phyloP scores from a whole-genome alignment of 2,888 invertebrate genomes.

The Hylaea fasciaria region DNA sequence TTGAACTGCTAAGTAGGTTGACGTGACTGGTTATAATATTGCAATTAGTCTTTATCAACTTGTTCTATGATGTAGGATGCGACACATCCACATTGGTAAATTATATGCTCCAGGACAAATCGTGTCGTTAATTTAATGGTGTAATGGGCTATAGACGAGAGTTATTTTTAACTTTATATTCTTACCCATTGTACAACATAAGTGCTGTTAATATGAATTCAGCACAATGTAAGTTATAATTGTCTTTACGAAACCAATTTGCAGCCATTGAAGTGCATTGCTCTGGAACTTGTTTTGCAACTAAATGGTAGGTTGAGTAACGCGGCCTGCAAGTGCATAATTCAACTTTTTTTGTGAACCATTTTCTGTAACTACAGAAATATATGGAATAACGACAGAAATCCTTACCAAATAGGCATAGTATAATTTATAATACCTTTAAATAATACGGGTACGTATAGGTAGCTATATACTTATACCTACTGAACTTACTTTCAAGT shows the following conservation, averaged over 20 bases:
- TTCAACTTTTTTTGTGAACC: not conserved
- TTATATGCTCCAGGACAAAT: too few relatives aligned
- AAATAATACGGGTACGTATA: too few relatives aligned
- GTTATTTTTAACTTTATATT: not conserved
- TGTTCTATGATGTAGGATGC: too few relatives aligned
- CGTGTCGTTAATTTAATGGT: too few relatives aligned
- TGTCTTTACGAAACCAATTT: slow-evolving; percentile 32
- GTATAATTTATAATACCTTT: too few relatives aligned
- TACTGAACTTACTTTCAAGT: too few relatives aligned
- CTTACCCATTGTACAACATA: slow-evolving; percentile 3
- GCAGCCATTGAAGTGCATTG: slow-evolving; percentile 31
- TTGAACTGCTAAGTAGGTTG: slow-evolving; percentile 4
- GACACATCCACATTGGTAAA: too few relatives aligned
- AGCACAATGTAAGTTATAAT: slow-evolving; percentile 19
- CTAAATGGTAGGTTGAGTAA: slow-evolving; percentile 17
- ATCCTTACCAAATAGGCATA: too few relatives aligned
- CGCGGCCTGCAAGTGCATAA: not conserved
- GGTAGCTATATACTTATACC: too few relatives aligned
- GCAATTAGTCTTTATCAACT: slow-evolving; percentile 1
- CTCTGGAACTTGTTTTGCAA: slow-evolving; percentile 32
- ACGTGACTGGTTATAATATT: slow-evolving; percentile 5
- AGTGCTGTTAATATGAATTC: slow-evolving; percentile 12
- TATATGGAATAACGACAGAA: too few relatives aligned
- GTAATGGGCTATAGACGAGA: not conserved
- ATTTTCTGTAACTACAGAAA: not conserved